These are phyloP conservation scores for Ageneiosus marmoratus DNA, from an alignment of 2,113 vertebrate genomes.

Conservation along the genomic window DNA sequence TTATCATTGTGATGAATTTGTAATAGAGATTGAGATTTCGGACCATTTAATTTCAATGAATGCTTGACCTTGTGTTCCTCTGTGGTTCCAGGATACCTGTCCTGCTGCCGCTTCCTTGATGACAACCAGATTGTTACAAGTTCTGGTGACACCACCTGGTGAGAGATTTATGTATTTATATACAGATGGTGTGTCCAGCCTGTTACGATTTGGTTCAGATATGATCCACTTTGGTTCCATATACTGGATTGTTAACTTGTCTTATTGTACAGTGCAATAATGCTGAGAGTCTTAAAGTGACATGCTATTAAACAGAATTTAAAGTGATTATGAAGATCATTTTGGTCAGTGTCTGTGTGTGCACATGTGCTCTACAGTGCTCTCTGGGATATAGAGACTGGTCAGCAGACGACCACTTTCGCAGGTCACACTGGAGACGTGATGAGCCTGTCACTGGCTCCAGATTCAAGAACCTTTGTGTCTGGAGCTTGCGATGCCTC, in stretches of 20 bases:
- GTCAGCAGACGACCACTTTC: slow-evolving; percentile 98
- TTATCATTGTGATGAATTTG: too few species aligned
- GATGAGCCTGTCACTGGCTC: slow-evolving; percentile 96
- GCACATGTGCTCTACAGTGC: slow-evolving; percentile 72
- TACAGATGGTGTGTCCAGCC: background rate
- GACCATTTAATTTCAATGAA: background rate
- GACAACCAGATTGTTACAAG: slow-evolving; percentile 99
- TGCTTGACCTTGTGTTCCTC: background rate
- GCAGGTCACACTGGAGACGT: slow-evolving; percentile 97
- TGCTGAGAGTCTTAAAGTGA: too few species aligned
- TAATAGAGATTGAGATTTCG: too few species aligned
- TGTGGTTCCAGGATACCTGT: slow-evolving; percentile 86
- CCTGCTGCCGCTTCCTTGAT: slow-evolving; percentile 98
- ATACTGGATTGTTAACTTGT: too few species aligned
- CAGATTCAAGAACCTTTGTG: slow-evolving; percentile 93
- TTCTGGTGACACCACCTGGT: slow-evolving; percentile 99
- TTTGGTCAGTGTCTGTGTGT: background rate
- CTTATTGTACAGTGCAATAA: too few species aligned
- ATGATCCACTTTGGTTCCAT: too few species aligned
- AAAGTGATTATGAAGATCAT: background rate
- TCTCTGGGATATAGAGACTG: slow-evolving; percentile 99
- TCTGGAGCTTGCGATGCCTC: slow-evolving; percentile 98
- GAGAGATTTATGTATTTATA: slow-evolving; percentile 55
- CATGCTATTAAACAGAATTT: too few species aligned
- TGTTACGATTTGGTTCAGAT: background rate